phyloP scores from a whole-genome alignment of 2,888 invertebrate genomes.

The Macrosiphum euphorbiae region DNA sequence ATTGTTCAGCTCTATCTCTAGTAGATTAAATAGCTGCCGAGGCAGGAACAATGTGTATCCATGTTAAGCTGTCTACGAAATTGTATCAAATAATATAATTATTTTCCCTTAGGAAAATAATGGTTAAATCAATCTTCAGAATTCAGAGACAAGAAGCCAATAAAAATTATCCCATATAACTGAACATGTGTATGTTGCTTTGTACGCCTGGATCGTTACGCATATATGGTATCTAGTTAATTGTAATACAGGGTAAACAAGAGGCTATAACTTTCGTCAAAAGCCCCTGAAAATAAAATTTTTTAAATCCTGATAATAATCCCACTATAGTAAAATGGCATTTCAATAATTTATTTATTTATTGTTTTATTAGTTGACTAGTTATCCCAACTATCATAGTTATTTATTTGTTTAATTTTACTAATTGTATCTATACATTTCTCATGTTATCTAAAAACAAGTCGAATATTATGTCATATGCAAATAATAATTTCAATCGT shows the following conservation, averaged over 20 bases:
- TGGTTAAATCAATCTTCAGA: not conserved
- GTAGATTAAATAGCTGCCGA: not conserved
- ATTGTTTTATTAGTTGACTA: too few species aligned
- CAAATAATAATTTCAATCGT: not conserved
- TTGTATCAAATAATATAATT: not conserved
- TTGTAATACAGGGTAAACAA: not conserved
- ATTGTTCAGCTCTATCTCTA: not conserved
- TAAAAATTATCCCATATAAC: not conserved
- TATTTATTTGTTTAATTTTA: too few species aligned
- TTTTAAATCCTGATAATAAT: not conserved
- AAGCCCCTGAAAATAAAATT: not conserved
- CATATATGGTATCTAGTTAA: not conserved
- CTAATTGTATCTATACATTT: too few species aligned
- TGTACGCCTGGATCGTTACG: not conserved
- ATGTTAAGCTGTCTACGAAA: not conserved
- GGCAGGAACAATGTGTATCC: not conserved
- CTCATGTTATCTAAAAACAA: too few species aligned
- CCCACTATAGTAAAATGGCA: not conserved
- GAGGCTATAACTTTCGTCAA: not conserved
- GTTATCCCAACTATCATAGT: too few species aligned
- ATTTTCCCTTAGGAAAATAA: not conserved
- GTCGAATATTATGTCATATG: too few species aligned
- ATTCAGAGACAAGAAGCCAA: conserved; percentile 30
- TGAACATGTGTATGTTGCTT: not conserved
- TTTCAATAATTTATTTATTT: not conserved